A percentile compares a stretch with the other conserved stretches of the same genome.
Evolutionary conservation across 1,140 invertebrate species (phyloP).

Genomic region (Cephus cinctus): DNA sequence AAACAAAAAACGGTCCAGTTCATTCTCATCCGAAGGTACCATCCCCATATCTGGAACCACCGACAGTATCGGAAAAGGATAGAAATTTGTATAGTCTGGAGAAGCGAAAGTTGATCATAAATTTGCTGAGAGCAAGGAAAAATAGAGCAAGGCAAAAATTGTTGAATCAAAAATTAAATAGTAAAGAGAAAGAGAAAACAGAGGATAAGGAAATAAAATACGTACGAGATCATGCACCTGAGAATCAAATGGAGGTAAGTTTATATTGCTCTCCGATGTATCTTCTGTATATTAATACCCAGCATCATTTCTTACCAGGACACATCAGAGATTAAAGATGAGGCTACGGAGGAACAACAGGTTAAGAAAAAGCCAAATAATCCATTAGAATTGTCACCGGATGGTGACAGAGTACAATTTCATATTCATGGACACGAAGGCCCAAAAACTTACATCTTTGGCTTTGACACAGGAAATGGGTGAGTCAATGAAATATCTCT

Average conservation of each 20-base stretch:
- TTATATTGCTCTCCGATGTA: constrained; percentile 1
- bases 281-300: not conserved
- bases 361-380: constrained; percentile 59
- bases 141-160: constrained; percentile 17
- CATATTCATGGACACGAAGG: constrained; percentile 73
- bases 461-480: constrained; percentile 84
- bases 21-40: not conserved
- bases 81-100: too few species aligned
- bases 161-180: constrained; percentile 18
- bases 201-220: constrained; percentile 20
- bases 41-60: not conserved
- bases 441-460: constrained; percentile 82
- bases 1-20: not conserved
- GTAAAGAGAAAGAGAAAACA: constrained; percentile 14
- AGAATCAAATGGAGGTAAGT: constrained; percentile 16
- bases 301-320: too few species aligned
- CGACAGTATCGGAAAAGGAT: not conserved
- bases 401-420: constrained; percentile 55
- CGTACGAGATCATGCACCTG: constrained; percentile 39
- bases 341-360: constrained; percentile 33
- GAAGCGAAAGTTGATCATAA: constrained; percentile 2
- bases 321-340: constrained; percentile 18
- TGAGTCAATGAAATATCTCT: constrained; percentile 47
- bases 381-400: constrained; percentile 44
- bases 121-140: not conserved